Base-by-base conservation (phyloP, 2,888 invertebrate species). In the Busseola fusca region DNA sequence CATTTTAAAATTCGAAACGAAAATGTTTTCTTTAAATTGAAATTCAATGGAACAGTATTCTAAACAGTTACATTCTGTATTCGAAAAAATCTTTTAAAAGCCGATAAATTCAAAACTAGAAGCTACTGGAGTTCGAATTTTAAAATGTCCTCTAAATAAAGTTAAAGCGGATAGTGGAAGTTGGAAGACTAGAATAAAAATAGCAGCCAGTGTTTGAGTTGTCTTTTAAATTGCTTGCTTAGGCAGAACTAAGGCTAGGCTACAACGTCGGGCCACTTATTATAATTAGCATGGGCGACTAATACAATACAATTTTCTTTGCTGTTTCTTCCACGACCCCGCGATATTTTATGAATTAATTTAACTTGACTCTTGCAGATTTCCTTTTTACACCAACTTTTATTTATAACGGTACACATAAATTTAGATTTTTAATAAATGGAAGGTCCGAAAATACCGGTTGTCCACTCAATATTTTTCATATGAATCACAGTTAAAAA, bases 401-500 rank as follows among this genome's bases (percentile, higher is more conserved):
- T 48, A 63, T 80, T 56, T 69, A 59, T 42, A 67, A 58, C 48
- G 37, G 37, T 64, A 42, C 37, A 64, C 37, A 75, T 75, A 57
- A 67, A 77, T 67, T 57, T 52, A 3, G 14, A 63, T 57, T 66
- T 71, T 72, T 64, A 40, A 62, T 65, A 65, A 62, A 81, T 57
- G 48, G 40, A 52, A 56, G 50, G 57, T 45, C 58, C 72, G 56
- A 72, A 76, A 75, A 60, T 56, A 72, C 56, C 30, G 63, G 42
- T 16, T 76, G 76, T 63, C 68, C 60, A 78, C 63, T 82, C 88
- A 80, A 82, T 81, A 83, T 76, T 84, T 77, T 76, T 74, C 80
- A 76, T 73, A 84, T 89, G 87, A 88, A 90, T 88, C 87, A 90
- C 83, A 80, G 85, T 87, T 81, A 86, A 90, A 89, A 89, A 87